Conservation (phyloP, 1,140 invertebrate genomes). For the Euwallacea fornicatus region DNA sequence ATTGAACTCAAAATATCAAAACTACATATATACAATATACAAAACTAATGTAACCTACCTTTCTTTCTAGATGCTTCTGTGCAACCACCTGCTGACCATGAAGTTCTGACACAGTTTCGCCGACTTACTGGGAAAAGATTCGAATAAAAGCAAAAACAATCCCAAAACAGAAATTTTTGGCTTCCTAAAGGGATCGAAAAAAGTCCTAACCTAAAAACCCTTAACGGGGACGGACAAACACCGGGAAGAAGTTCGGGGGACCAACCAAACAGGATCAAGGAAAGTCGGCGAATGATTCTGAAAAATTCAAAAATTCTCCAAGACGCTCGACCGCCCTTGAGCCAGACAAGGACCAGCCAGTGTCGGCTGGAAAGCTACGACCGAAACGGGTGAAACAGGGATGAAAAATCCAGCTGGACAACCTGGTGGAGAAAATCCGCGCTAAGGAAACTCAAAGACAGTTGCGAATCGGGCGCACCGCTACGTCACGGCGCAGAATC, state of each 20-base stretch:
- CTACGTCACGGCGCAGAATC: constrained; percentile 33
- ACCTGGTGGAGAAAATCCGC: constrained; percentile 25
- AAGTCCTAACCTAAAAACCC: constrained; percentile 16
- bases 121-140: constrained; percentile 15
- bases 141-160: background rate
- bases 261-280: constrained; percentile 19
- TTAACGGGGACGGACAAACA: constrained; percentile 1
- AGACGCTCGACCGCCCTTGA: constrained; percentile 13
- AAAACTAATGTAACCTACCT: too few relatives aligned
- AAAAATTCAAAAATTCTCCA: constrained; percentile 32
- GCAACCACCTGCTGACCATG: constrained; percentile 16
- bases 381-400: background rate
- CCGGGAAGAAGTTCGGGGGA: background rate
- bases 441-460: constrained; percentile 31
- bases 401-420: constrained; percentile 16
- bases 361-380: background rate
- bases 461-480: constrained; percentile 24
- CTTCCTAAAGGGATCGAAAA: too few relatives aligned
- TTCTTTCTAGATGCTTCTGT: background rate
- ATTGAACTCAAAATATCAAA: too few relatives aligned
- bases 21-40: too few relatives aligned
- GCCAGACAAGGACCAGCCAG: constrained; percentile 11
- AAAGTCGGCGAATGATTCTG: constrained; percentile 37
- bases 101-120: constrained; percentile 23
- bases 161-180: too few relatives aligned